Evolutionary conservation across 2,113 vertebrate genomes (phyloP).

Genomic region (Rhinoptilus africanus): DNA sequence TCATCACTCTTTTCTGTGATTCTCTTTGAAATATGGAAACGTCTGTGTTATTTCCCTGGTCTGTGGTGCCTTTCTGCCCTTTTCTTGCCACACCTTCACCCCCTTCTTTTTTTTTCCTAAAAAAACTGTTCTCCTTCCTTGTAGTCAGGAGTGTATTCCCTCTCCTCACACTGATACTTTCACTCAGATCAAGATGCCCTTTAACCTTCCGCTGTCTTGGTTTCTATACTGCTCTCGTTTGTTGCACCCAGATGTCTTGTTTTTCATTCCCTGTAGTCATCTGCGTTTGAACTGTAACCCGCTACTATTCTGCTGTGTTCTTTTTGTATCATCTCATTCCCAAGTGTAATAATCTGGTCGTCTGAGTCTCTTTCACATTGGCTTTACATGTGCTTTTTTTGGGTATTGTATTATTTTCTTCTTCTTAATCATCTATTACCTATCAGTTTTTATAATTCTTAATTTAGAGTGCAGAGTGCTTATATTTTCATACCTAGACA

Average conservation of each 20-base stretch:
- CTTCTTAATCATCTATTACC: not conserved
- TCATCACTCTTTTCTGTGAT: not conserved
- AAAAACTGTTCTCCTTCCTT: not conserved
- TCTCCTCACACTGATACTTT: not conserved
- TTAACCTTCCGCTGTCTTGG: not conserved
- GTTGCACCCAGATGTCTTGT: not conserved
- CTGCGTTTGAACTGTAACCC: accelerated
- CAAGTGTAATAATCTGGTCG: not conserved
- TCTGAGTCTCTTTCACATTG: not conserved
- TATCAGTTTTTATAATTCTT: not conserved
- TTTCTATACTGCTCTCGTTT: not conserved
- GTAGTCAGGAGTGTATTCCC: not conserved
- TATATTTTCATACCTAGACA: not conserved
- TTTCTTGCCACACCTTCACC: not conserved
- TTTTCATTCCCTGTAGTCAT: not conserved
- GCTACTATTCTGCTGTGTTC: not conserved
- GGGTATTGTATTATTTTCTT: not conserved
- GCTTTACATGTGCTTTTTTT: not conserved
- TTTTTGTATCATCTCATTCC: not conserved
- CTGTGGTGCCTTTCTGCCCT: not conserved
- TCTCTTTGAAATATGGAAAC: not conserved
- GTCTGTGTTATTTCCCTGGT: not conserved
- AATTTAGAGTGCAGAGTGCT: not conserved
- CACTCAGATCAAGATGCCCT: not conserved
- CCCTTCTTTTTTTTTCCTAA: not conserved